Conservation (phyloP, 2,888 invertebrate species). For the Cabera pusaria region DNA sequence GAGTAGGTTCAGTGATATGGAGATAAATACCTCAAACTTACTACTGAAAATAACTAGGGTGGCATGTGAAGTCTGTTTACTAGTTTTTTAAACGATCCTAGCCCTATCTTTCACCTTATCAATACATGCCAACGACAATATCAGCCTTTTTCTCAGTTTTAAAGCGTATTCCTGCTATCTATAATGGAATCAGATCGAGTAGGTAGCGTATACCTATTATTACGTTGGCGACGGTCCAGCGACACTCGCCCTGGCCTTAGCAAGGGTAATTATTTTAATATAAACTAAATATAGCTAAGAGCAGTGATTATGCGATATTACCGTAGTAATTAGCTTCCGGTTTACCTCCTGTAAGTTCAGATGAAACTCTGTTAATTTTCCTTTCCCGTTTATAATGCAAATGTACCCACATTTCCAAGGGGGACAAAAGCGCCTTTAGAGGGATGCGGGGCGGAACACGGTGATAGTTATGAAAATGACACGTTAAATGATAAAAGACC, state of each 20-base stretch:
- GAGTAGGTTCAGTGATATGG: too few relatives aligned
- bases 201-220: constrained; percentile 44
- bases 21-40: too few relatives aligned
- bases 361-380: constrained; percentile 8
- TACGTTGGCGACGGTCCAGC: constrained; percentile 65
- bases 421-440: constrained; percentile 7
- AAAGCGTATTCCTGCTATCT: constrained; percentile 34
- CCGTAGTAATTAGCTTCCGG: constrained; percentile 35
- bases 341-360: constrained; percentile 26
- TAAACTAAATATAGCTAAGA: constrained; percentile 42
- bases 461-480: not conserved
- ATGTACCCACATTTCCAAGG: constrained; percentile 1
- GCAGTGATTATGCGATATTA: constrained; percentile 24
- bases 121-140: too few relatives aligned
- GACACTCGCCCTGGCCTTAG: constrained; percentile 73
- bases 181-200: constrained; percentile 42
- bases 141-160: constrained; percentile 21
- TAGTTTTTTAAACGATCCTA: too few relatives aligned
- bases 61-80: too few relatives aligned
- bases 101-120: too few relatives aligned
- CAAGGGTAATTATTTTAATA: constrained; percentile 73
- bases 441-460: constrained; percentile 2
- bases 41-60: too few relatives aligned
- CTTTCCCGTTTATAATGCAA: constrained; percentile 5
- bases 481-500: too few relatives aligned